A percentile compares a stretch with the other conserved stretches of the same genome.
phyloP scores from a whole-genome alignment of 92 coral and sea anemone genomes.

The Montipora capitata region DNA sequence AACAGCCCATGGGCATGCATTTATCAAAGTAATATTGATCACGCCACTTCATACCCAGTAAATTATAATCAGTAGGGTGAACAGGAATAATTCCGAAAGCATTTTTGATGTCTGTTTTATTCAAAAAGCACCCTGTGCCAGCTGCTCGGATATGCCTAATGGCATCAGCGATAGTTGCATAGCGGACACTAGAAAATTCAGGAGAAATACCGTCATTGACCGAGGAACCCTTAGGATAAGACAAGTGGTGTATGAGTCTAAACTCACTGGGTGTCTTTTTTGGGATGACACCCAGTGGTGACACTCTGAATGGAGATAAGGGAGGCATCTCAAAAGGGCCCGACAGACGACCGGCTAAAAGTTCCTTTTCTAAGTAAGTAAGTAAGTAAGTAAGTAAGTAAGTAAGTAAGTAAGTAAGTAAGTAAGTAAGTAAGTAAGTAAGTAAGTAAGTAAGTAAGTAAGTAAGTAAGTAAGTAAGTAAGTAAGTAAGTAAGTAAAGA shows the following conservation, averaged over 20 bases:
- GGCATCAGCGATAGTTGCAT: constrained; percentile 61
- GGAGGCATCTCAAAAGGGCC: constrained; percentile 73
- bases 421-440: too few species aligned
- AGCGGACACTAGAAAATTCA: constrained; percentile 37
- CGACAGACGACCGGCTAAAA: constrained; percentile 34
- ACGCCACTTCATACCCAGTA: constrained; percentile 75
- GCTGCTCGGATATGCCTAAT: constrained; percentile 50
- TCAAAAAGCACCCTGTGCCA: constrained; percentile 68
- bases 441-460: too few species aligned
- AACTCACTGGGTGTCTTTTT: constrained; percentile 71
- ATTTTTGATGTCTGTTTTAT: constrained; percentile 78
- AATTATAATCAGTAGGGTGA: constrained; percentile 67
- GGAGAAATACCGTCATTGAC: constrained; percentile 77
- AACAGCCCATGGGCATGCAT: constrained; percentile 87
- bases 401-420: too few species aligned
- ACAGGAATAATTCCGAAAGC: constrained; percentile 84
- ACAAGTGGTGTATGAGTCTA: constrained; percentile 74
- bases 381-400: too few species aligned
- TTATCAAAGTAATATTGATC: constrained; percentile 70
- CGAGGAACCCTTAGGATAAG: constrained; percentile 77
- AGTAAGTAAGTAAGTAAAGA: too few species aligned
- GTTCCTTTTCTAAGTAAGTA: too few species aligned
- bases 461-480: too few species aligned
- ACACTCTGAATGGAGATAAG: constrained; percentile 53
- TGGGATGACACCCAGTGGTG: constrained; percentile 79